Conservation (phyloP, 2,888 invertebrate species). For the Sipunculus nudus region DNA sequence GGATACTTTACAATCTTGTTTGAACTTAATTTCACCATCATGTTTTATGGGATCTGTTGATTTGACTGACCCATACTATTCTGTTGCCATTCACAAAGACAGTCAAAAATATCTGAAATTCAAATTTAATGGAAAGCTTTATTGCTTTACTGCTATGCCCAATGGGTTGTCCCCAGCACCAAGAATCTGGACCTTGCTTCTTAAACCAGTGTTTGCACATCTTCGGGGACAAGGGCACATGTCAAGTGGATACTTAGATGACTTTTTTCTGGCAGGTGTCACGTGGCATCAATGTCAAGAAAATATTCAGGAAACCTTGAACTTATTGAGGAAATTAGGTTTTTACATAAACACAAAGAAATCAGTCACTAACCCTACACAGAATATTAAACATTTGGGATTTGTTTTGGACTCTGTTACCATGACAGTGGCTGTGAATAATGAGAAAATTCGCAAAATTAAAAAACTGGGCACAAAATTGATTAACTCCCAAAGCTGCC, state of each 20-base stretch:
- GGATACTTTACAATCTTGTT: no score
- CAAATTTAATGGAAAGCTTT: no score
- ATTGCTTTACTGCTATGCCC: constrained; percentile 16
- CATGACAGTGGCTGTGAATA: constrained; percentile 26
- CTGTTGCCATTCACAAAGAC: no score
- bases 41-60: no score
- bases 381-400: constrained; percentile 24
- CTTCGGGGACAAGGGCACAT: constrained; percentile 17
- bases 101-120: no score
- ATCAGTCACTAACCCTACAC: constrained; percentile 22
- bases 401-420: constrained; percentile 31
- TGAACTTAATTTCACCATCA: no score
- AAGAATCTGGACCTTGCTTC: constrained; percentile 22
- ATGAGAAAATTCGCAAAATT: constrained; percentile 6
- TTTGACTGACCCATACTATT: no score
- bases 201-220: constrained; percentile 24
- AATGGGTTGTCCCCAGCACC: constrained; percentile 17
- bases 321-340: constrained; percentile 17
- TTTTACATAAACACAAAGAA: constrained; percentile 28
- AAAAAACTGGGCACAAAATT: background rate
- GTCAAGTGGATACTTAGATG: constrained; percentile 30
- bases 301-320: constrained; percentile 6
- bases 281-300: no score
- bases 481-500: background rate
- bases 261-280: constrained; percentile 12